Base-by-base conservation (phyloP, 2,888 invertebrate genomes). In the Physocephala rufipes region DNA sequence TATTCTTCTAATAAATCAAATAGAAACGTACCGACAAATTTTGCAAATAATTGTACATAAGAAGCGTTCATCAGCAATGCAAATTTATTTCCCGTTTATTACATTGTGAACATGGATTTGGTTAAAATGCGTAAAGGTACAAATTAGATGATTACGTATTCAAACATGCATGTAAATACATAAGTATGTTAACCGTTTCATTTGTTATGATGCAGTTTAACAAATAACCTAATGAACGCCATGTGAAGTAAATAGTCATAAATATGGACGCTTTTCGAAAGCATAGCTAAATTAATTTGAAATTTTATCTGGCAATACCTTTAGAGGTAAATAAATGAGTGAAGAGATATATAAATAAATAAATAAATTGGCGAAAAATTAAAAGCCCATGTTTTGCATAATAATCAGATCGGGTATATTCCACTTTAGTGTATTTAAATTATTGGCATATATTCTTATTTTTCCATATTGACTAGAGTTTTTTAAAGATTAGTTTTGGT, bases 301-400 rank as follows among this genome's bases (percentile, higher is more conserved):
- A 58, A 58, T 58, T 58, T 58, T 58, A 58, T 58, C 58, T 58
- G 26, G 24, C 58, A 58, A 58, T 24, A 16, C 58, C 28, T 58
- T 58, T n/a, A n/a, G n/a, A n/a, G n/a, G n/a, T n/a, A n/a, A n/a
- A n/a, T n/a, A n/a, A n/a, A n/a, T n/a, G n/a, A n/a, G n/a, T n/a
- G 24, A 26, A 15, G n/a, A 24, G 26, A 5, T 58, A 15, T 15
- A 49, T 36, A 36, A 19, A 28, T 24, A 28, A 28, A 58, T 58
- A 58, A 58, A 58, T 24, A 58, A 58, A 58, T n/a, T 26, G 58
- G 58, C 58, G 1, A 28, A 21, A 28, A 58, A 58, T 58, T 26
- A 26, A 58, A 58, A 58, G 28, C 5, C 5, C 58, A 28, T 58
- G 58, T 28, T 58, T 58, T 58, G 58, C 58, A 58, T 58, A 58